A percentile compares a stretch with the other conserved stretches of the same genome.
phyloP scores from a whole-genome alignment of 2,113 vertebrate species.

The Taurulus bubalis region DNA sequence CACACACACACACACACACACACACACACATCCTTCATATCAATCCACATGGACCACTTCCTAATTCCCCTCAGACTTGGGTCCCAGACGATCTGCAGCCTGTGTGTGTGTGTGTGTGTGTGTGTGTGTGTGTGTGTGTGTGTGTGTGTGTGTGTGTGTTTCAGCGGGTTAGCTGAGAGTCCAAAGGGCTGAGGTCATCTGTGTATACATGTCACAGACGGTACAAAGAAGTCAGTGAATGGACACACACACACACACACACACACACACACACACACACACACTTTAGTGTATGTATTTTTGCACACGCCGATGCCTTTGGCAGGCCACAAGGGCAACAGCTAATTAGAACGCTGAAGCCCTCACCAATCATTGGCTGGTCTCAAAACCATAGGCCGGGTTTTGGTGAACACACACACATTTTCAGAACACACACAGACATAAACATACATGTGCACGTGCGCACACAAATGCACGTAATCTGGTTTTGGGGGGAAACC shows the following conservation, averaged over 20 bases:
- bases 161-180: slow-evolving; percentile 26
- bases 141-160: slow-evolving; percentile 4
- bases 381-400: slow-evolving; percentile 46
- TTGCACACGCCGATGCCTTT: slow-evolving; percentile 24
- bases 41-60: slow-evolving; percentile 22
- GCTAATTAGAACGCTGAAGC: slow-evolving; percentile 65
- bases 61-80: slow-evolving; percentile 30
- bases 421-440: slow-evolving; percentile 16
- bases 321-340: slow-evolving; percentile 45
- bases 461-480: background rate
- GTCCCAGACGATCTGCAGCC: slow-evolving; percentile 24
- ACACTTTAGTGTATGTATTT: slow-evolving; percentile 13
- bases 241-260: slow-evolving; percentile 22
- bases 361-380: slow-evolving; percentile 48
- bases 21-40: slow-evolving; percentile 8
- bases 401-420: slow-evolving; percentile 40
- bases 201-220: slow-evolving; percentile 66
- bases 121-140: slow-evolving; percentile 32
- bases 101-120: slow-evolving; percentile 8
- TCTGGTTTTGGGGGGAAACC: slow-evolving; percentile 41
- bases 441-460: background rate
- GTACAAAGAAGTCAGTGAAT: slow-evolving; percentile 42
- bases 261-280: slow-evolving; percentile 31
- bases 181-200: slow-evolving; percentile 70
- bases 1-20: background rate